phyloP scores from a whole-genome alignment of 2,113 vertebrate genomes.

The Scytalopus superciliaris region DNA sequence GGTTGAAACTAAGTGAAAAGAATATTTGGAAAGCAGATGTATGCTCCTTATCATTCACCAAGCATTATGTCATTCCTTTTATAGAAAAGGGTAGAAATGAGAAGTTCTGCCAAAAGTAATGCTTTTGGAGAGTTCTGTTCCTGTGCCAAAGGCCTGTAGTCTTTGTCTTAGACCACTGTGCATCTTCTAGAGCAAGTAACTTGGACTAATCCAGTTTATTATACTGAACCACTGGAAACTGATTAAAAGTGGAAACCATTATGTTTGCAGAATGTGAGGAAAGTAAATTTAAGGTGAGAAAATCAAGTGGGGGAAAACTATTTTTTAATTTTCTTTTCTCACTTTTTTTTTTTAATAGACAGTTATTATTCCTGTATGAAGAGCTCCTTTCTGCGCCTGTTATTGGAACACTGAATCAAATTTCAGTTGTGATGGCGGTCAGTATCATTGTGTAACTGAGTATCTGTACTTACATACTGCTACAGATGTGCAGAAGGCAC shows the following conservation, averaged over 20 bases:
- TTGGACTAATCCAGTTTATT: not conserved
- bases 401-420: slow-evolving; percentile 76
- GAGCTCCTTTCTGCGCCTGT: slow-evolving; percentile 83
- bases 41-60: not conserved
- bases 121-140: not conserved
- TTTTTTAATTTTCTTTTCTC: not conserved
- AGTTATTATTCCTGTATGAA: slow-evolving; percentile 77
- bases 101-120: not conserved
- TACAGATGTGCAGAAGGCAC: not conserved
- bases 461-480: not conserved
- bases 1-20: not conserved
- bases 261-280: not conserved
- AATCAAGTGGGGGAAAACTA: not conserved
- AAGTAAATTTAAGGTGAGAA: not conserved
- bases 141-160: not conserved
- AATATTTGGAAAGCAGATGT: not conserved
- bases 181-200: not conserved
- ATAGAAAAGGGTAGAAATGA: not conserved
- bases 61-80: not conserved
- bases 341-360: slow-evolving; percentile 62
- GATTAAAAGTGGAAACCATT: not conserved
- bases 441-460: slow-evolving; percentile 64
- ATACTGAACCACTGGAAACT: not conserved
- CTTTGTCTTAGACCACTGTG: not conserved
- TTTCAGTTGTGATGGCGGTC: slow-evolving; percentile 85